Evolutionary conservation across 2,888 invertebrate species (phyloP).

Genomic region (Strigamia maritima): DNA sequence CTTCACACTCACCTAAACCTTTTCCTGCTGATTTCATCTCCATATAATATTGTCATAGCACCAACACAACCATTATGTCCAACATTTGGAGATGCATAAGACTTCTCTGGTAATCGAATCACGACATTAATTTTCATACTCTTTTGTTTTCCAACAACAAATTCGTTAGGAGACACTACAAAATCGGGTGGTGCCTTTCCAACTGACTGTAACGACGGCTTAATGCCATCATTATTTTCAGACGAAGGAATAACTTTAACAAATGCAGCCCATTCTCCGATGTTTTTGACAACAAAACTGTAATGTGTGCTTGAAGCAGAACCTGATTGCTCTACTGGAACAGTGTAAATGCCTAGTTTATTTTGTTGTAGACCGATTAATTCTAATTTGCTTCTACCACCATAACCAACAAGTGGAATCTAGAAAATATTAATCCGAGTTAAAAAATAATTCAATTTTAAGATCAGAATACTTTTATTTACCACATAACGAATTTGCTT

Average conservation of each 20-base stretch:
- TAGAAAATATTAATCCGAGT: background rate
- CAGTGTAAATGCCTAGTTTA: background rate
- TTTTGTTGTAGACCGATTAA: background rate
- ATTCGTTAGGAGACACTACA: background rate
- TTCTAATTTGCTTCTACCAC: slow-evolving; percentile 28
- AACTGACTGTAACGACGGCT: background rate
- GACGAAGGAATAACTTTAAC: background rate
- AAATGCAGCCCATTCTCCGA: slow-evolving; percentile 31
- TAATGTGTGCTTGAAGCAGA: background rate
- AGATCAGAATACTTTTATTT: background rate
- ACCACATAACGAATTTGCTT: slow-evolving; percentile 30
- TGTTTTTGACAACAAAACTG: background rate
- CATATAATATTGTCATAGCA: background rate
- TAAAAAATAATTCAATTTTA: background rate
- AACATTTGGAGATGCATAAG: background rate
- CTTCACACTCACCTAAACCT: slow-evolving; percentile 1
- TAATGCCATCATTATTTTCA: background rate
- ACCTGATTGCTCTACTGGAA: background rate
- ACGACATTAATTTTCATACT: background rate
- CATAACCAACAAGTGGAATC: slow-evolving; percentile 29
- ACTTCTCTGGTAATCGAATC: background rate
- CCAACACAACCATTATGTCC: background rate
- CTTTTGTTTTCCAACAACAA: background rate
- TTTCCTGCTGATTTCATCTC: slow-evolving; percentile 28
- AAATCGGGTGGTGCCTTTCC: background rate